Evolutionary conservation across 2,888 invertebrate genomes (phyloP).

Genomic region (Drepana falcataria): DNA sequence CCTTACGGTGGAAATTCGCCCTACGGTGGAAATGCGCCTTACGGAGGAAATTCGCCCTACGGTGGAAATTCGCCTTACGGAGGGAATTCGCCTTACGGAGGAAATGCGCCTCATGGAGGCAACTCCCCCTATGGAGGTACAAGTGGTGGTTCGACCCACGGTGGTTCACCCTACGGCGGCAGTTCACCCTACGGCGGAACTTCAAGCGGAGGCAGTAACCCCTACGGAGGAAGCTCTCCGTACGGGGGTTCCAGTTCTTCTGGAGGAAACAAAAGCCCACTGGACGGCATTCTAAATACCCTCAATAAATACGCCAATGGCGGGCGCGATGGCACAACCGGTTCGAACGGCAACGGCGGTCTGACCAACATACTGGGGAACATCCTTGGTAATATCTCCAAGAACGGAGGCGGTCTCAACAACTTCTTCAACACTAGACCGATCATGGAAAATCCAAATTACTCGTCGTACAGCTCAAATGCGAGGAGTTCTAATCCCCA

Average conservation of each 20-base stretch:
- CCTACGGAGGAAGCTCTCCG: slow-evolving; percentile 14
- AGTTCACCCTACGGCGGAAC: slow-evolving; percentile 19
- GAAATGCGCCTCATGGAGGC: slow-evolving; percentile 23
- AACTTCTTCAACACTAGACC: slow-evolving; percentile 65
- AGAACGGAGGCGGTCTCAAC: slow-evolving; percentile 46
- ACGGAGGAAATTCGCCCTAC: slow-evolving; percentile 12
- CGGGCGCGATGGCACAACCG: slow-evolving; percentile 24
- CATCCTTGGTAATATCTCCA: slow-evolving; percentile 57
- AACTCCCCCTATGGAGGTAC: slow-evolving; percentile 18
- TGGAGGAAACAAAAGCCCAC: slow-evolving; percentile 34
- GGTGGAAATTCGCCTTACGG: slow-evolving; percentile 34
- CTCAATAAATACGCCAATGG: slow-evolving; percentile 47
- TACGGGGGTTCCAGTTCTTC: slow-evolving; percentile 26
- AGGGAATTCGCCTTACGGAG: slow-evolving; percentile 18
- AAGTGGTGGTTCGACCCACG: slow-evolving; percentile 5
- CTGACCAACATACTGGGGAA: slow-evolving; percentile 61
- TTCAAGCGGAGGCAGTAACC: slow-evolving; percentile 16
- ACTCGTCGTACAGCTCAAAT: slow-evolving; percentile 56
- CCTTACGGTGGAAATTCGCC: slow-evolving; percentile 27
- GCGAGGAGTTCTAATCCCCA: slow-evolving; percentile 60
- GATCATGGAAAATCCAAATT: slow-evolving; percentile 66
- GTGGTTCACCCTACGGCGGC: slow-evolving; percentile 21
- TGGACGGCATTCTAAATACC: slow-evolving; percentile 47
- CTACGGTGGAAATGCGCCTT: slow-evolving; percentile 23
- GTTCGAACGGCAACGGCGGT: slow-evolving; percentile 27